These are phyloP conservation scores for Xiphorhynchus erythropygius DNA, from an alignment of 2,797 vertebrate species.

Conservation along the genomic window DNA sequence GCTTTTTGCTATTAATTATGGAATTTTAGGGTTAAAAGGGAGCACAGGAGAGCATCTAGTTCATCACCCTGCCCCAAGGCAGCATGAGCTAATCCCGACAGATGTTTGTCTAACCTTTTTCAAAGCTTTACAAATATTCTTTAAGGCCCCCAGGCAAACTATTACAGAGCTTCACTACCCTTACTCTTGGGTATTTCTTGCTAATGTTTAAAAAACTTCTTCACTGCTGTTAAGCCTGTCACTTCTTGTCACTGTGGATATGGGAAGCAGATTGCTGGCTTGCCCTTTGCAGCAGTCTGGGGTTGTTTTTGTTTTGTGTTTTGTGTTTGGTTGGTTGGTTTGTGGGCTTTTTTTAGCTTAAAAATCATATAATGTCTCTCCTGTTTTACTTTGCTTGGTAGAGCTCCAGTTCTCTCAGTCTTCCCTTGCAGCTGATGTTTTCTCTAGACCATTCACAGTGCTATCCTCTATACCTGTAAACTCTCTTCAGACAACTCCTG, in stretches of 20 bases:
- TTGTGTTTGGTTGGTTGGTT: neutral
- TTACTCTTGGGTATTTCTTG: conserved; percentile 16
- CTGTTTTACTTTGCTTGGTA: neutral
- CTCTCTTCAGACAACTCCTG: neutral
- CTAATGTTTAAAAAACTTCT: neutral
- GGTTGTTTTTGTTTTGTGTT: neutral
- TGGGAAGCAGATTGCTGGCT: neutral
- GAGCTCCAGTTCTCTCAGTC: neutral
- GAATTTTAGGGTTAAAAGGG: conserved; percentile 32
- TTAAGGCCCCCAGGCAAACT: conserved; percentile 30
- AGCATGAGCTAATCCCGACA: conserved; percentile 56
- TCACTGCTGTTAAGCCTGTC: neutral
- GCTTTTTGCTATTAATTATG: neutral
- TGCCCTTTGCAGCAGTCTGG: neutral
- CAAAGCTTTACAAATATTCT: conserved; percentile 36
- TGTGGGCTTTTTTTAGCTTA: neutral
- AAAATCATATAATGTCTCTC: neutral
- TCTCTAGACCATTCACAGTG: neutral
- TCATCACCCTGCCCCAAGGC: conserved; percentile 37
- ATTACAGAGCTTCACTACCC: neutral
- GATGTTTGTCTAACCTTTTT: conserved; percentile 54
- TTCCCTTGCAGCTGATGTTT: neutral
- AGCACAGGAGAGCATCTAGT: conserved; percentile 2
- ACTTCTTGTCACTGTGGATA: conserved; percentile 20
- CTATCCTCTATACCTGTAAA: neutral